These are phyloP conservation scores for Drosophila nasuta DNA, from an alignment of 1,140 invertebrate species.

Conservation along the genomic window DNA sequence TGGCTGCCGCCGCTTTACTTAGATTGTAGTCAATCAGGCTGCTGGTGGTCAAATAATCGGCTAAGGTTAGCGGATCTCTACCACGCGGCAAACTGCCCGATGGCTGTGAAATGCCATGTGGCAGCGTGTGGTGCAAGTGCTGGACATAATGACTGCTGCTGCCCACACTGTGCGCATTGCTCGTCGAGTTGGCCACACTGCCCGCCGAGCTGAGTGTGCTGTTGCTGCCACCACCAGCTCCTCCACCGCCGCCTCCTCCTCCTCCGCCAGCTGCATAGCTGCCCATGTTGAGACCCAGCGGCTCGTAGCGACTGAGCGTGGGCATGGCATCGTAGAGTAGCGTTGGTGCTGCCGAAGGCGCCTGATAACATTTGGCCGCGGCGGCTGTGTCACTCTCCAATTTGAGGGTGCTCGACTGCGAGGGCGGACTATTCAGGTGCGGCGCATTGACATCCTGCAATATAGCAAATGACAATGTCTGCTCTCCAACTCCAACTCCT, in stretches of 20 bases:
- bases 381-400: constrained; percentile 66
- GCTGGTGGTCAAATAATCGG: constrained; percentile 82
- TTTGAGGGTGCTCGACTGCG: constrained; percentile 80
- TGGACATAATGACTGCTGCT: constrained; percentile 49
- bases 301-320: constrained; percentile 80
- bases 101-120: constrained; percentile 49
- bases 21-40: constrained; percentile 83
- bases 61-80: constrained; percentile 72
- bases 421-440: constrained; percentile 80
- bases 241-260: constrained; percentile 26
- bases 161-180: constrained; percentile 39
- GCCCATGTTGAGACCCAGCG: constrained; percentile 69
- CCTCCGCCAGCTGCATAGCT: constrained; percentile 47
- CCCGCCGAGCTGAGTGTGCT: constrained; percentile 70
- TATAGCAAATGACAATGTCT: constrained; percentile 25
- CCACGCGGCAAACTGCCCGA: constrained; percentile 53
- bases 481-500: constrained; percentile 27
- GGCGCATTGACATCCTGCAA: constrained; percentile 70
- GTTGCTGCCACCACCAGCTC: constrained; percentile 51
- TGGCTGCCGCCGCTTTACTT: constrained; percentile 65
- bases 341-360: constrained; percentile 39
- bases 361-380: constrained; percentile 65
- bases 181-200: constrained; percentile 55
- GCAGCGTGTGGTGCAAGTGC: constrained; percentile 71
- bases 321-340: constrained; percentile 79